Conservation (phyloP, 2,113 vertebrate species). For the Gracilinanus agilis region DNA sequence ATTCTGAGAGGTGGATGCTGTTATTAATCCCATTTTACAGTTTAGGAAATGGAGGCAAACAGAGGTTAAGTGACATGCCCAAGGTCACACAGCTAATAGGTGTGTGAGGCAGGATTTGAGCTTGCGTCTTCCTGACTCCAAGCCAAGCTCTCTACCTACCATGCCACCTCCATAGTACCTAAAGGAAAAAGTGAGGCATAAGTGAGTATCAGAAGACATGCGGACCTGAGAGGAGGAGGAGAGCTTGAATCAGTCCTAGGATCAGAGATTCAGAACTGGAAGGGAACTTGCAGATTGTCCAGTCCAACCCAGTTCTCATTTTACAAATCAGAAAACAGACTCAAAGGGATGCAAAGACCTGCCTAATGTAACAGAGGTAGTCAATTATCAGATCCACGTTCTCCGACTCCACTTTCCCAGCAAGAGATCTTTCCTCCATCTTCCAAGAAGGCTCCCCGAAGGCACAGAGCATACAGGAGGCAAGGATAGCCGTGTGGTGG, state of each 20-base stretch:
- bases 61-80: too few relatives aligned
- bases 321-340: background rate
- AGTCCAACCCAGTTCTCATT: background rate
- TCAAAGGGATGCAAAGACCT: background rate
- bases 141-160: too few relatives aligned
- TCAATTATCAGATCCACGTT: background rate
- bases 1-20: too few relatives aligned
- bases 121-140: too few relatives aligned
- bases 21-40: too few relatives aligned
- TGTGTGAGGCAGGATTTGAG: too few relatives aligned
- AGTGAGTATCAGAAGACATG: background rate
- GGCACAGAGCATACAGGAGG: background rate
- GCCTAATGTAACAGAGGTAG: background rate
- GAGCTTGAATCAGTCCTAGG: background rate
- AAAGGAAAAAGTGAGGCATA: background rate
- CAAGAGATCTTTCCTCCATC: background rate
- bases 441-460: background rate
- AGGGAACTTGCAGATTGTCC: background rate
- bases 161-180: background rate
- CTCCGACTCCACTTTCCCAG: background rate
- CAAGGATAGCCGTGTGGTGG: background rate
- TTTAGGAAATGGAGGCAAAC: too few relatives aligned
- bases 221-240: background rate
- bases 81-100: too few relatives aligned
- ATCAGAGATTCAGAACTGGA: background rate